Percentiles rank a stretch among this genome's conserved stretches.
These are phyloP conservation scores for Dioctria rufipes DNA, from an alignment of 2,888 invertebrate species.

Conservation along the genomic window DNA sequence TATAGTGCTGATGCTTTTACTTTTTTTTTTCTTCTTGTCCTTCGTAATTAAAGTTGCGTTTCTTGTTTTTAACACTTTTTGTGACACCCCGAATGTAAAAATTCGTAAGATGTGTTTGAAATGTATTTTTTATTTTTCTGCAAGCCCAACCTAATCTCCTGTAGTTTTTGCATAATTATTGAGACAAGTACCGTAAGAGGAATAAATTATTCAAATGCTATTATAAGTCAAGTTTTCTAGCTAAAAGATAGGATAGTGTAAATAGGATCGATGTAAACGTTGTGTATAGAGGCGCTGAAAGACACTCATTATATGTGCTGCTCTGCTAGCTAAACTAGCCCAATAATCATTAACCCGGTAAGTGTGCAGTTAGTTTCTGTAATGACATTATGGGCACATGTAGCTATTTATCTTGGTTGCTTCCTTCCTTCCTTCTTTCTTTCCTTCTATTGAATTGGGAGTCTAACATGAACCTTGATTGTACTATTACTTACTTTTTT, in stretches of 20 bases:
- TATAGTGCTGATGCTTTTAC: background rate
- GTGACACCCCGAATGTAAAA: conserved; percentile 6
- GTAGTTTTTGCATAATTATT: conserved; percentile 8
- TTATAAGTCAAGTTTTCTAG: conserved; percentile 9
- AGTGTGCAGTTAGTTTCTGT: conserved; percentile 33
- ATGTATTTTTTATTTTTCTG: background rate
- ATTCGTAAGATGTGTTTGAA: background rate
- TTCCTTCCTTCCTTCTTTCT: background rate
- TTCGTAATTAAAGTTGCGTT: background rate
- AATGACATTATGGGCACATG: conserved; percentile 33
- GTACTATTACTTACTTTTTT: conserved; percentile 35
- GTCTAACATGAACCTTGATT: background rate
- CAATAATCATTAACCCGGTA: conserved; percentile 18
- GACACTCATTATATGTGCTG: conserved; percentile 25
- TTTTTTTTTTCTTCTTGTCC: background rate
- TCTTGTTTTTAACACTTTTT: background rate
- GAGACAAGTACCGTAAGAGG: background rate
- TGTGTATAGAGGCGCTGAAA: conserved; percentile 11
- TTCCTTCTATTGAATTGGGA: background rate
- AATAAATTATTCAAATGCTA: conserved; percentile 20
- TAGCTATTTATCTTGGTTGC: background rate
- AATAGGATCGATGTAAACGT: background rate
- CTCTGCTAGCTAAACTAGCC: background rate
- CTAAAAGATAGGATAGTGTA: background rate
- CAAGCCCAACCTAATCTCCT: background rate